A percentile compares a stretch with the other conserved stretches of the same genome.
These are phyloP conservation scores for Tineola bisselliella DNA, from an alignment of 2,888 invertebrate species.

Conservation along the genomic window DNA sequence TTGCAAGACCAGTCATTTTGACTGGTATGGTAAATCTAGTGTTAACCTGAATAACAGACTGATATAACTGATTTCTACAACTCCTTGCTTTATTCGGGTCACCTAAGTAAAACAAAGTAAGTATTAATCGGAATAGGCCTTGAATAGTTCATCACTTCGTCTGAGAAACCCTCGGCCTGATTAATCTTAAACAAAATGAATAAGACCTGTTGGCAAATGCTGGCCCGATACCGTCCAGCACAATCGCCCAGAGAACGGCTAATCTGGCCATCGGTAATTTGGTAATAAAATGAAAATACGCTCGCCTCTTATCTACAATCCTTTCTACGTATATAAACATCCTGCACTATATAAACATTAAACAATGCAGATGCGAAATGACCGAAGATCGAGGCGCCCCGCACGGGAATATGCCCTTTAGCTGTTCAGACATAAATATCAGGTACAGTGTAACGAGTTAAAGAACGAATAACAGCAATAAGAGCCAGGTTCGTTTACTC, in stretches of 20 bases:
- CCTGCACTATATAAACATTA: constrained; percentile 19
- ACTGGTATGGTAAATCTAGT: too few relatives aligned
- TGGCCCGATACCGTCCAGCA: constrained; percentile 38
- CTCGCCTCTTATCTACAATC: constrained; percentile 60
- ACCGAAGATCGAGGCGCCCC: constrained; percentile 23
- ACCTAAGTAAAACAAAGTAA: too few relatives aligned
- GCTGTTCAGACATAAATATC: constrained; percentile 18
- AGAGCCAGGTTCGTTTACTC: constrained; percentile 4
- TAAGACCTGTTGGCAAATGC: constrained; percentile 57
- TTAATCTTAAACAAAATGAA: constrained; percentile 36
- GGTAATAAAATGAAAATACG: constrained; percentile 70
- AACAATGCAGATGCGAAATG: constrained; percentile 20
- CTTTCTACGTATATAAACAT: constrained; percentile 55
- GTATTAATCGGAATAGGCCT: not conserved
- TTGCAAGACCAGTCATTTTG: too few relatives aligned
- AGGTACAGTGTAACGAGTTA: constrained; percentile 13
- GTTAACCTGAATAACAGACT: too few relatives aligned
- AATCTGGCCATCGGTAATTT: constrained; percentile 67
- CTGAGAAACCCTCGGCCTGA: not conserved
- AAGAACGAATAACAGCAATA: not conserved
- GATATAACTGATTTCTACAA: too few relatives aligned
- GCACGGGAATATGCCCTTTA: constrained; percentile 29
- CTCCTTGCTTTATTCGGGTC: too few relatives aligned
- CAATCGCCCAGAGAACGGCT: constrained; percentile 39
- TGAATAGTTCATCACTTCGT: not conserved